Evolutionary conservation across 2,113 vertebrate genomes (phyloP), one percentile per base, ranked within the genome.

Genomic region (Notiomystis cincta): DNA sequence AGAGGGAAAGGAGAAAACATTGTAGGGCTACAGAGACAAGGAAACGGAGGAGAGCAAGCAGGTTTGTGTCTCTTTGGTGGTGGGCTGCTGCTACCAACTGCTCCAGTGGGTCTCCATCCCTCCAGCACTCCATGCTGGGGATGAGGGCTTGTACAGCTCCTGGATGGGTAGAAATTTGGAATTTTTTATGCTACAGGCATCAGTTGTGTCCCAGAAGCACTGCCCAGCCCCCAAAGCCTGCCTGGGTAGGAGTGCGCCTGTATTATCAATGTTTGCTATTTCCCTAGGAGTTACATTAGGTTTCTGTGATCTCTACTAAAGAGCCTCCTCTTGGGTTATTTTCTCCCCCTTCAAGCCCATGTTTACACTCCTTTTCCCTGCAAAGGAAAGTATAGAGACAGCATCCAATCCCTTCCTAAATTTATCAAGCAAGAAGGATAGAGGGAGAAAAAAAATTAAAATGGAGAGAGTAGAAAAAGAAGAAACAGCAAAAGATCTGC

Each of bases 401-500:
- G 16, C 10, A 91, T 13, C 67, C 27, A 27, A 5, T 13, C 71
- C 37, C 50, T 45, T 80, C 38, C 45, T 25, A 35, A 71, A 91
- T 53, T 44, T 12, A 51, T 11, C 17, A 65, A 37, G 14, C 6
- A 67, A 69, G 45, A 37, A 71, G 13, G 6, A 69, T 5, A 5
- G 6, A 3, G 25, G 10, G 6, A 10, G 6, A 42, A n/a, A 0
- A 13, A 40, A 16, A 33, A 18, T 6, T 16, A 28, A 31, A 25
- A 35, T 33, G 3, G 15, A 35, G 12, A 31, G 7, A 38, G 9
- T 33, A n/a, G 9, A 16, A 11, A 18, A 21, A 47, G 50, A 19
- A 54, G 18, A 38, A 37, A 27, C 11, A 20, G 10, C 7, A 33
- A 31, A 15, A 82, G 14, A 50, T 19, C 38, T 67, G 7, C 16